Percentiles rank a stretch among this genome's conserved stretches.
These are phyloP conservation scores for Chaunax sp. DNA, from an alignment of 2,797 vertebrate species.

Conservation along the genomic window DNA sequence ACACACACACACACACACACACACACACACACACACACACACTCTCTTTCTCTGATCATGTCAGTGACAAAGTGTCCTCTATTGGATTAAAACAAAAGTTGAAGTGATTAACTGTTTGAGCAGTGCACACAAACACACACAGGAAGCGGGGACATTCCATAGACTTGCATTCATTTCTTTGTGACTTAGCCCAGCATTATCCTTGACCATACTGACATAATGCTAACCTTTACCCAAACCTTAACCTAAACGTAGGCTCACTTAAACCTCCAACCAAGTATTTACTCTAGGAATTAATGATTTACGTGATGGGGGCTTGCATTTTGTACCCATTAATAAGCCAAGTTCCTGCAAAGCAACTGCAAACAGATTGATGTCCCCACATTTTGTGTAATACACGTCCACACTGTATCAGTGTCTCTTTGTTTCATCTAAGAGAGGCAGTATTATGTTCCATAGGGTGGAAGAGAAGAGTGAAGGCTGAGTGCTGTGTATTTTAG, in stretches of 20 bases:
- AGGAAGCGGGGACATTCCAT: not conserved
- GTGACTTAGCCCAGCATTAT: no score
- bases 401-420: slow-evolving; percentile 6
- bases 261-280: no score
- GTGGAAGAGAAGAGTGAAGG: slow-evolving; percentile 39
- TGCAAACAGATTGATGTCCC: not conserved
- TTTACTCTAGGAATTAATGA: no score
- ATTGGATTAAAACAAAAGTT: slow-evolving; percentile 63
- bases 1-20: slow-evolving; percentile 38
- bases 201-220: no score
- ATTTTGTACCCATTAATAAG: no score
- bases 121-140: not conserved
- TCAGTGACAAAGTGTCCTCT: slow-evolving; percentile 52
- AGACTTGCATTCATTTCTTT: no score
- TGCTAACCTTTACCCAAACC: no score
- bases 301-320: no score
- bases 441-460: slow-evolving; percentile 64
- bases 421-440: slow-evolving; percentile 47
- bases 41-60: slow-evolving; percentile 9
- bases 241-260: no score
- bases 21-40: slow-evolving; percentile 25
- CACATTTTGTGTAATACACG: no score
- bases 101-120: slow-evolving; percentile 40
- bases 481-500: slow-evolving; percentile 60
- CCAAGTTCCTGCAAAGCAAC: no score